Conservation (phyloP, 2,797 vertebrate genomes). For the Phrynocephalus vlangalii region DNA sequence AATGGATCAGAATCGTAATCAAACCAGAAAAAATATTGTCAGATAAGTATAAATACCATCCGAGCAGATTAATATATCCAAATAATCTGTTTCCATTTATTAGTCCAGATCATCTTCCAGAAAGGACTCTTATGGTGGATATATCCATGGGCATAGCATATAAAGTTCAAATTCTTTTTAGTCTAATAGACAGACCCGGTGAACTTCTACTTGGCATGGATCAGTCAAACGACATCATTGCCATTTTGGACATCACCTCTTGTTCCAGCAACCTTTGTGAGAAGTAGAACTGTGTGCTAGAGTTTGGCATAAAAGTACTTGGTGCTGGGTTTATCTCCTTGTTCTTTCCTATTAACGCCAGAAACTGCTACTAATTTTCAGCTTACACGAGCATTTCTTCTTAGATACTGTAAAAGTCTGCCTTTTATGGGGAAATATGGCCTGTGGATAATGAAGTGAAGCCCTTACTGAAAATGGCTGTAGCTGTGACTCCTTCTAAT, state of each 20-base stretch:
- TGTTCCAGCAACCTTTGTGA: neutral
- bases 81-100: neutral
- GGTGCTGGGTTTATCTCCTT: neutral
- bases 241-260: no score
- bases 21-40: neutral
- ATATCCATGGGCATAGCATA: no score
- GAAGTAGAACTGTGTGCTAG: neutral
- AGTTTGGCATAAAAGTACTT: neutral
- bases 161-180: no score
- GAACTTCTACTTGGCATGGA: neutral
- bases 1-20: neutral
- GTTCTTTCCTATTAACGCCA: conserved; percentile 15
- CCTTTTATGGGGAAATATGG: fast-evolving
- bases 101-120: neutral
- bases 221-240: neutral
- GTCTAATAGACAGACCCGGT: neutral
- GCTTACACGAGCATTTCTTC: conserved; percentile 11
- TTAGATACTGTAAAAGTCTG: conserved; percentile 8
- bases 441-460: neutral
- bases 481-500: conserved; percentile 23
- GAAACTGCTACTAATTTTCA: conserved; percentile 1
- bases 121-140: neutral
- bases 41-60: neutral
- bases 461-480: fast-evolving
- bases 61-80: neutral